Percentiles rank a stretch among this genome's conserved stretches.
Evolutionary conservation across 2,888 invertebrate genomes (phyloP).

Genomic region (Parnassius smintheus): DNA sequence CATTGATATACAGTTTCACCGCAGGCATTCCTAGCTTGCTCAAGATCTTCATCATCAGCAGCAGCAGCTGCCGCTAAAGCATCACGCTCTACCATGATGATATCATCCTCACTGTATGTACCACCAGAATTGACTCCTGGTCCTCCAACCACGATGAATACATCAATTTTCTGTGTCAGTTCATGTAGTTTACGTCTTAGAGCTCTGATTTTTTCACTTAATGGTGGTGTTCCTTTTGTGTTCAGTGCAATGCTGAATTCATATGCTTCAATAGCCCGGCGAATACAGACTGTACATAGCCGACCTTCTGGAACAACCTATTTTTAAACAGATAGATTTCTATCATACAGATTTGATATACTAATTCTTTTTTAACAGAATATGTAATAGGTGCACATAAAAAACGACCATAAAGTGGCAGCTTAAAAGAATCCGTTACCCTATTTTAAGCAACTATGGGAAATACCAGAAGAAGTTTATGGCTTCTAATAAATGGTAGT

Average conservation of each 20-base stretch:
- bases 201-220: slow-evolving; percentile 69
- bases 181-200: slow-evolving; percentile 62
- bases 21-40: slow-evolving; percentile 54
- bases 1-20: slow-evolving; percentile 70
- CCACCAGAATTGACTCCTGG: slow-evolving; percentile 50
- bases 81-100: slow-evolving; percentile 70
- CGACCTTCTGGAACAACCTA: slow-evolving; percentile 66
- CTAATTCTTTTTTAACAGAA: too few species aligned
- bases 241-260: slow-evolving; percentile 56
- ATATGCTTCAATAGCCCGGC: slow-evolving; percentile 59
- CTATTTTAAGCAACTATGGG: too few species aligned
- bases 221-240: slow-evolving; percentile 50
- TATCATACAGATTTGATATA: background rate
- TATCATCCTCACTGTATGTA: slow-evolving; percentile 67
- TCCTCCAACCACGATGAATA: slow-evolving; percentile 71
- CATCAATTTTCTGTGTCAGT: slow-evolving; percentile 71
- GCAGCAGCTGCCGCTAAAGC: slow-evolving; percentile 60
- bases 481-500: too few species aligned
- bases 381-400: too few species aligned
- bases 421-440: too few species aligned
- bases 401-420: too few species aligned
- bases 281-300: slow-evolving; percentile 56
- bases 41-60: slow-evolving; percentile 57
- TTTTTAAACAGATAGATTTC: slow-evolving; percentile 5
- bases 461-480: too few species aligned